These are phyloP conservation scores for Thunnus maccoyii DNA, from an alignment of 2,113 vertebrate genomes.

Conservation along the genomic window DNA sequence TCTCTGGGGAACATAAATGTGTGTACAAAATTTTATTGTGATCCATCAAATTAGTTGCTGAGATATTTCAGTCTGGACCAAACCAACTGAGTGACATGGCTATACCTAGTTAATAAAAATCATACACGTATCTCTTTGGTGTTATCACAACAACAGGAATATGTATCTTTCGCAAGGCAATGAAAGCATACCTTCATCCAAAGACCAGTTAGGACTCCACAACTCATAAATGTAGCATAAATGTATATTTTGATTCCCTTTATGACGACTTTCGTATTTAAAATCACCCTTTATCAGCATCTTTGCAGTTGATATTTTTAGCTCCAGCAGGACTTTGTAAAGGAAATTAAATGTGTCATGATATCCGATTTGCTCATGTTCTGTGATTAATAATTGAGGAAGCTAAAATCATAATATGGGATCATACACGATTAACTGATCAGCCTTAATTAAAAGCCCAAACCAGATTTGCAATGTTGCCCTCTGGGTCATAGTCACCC, in stretches of 20 bases:
- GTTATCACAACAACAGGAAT: background rate
- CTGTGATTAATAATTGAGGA: slow-evolving; percentile 39
- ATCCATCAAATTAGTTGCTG: too few relatives aligned
- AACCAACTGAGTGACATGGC: too few relatives aligned
- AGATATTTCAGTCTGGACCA: too few relatives aligned
- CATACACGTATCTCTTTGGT: background rate
- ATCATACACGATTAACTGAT: slow-evolving; percentile 44
- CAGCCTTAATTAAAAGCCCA: slow-evolving; percentile 35
- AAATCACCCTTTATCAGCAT: background rate
- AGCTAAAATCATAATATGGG: slow-evolving; percentile 35
- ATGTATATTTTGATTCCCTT: background rate
- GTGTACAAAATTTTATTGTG: too few relatives aligned
- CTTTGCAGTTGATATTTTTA: slow-evolving; percentile 18
- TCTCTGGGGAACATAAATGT: too few relatives aligned
- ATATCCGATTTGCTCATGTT: slow-evolving; percentile 24
- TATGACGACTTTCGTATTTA: background rate
- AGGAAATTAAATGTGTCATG: slow-evolving; percentile 38
- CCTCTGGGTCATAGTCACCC: background rate
- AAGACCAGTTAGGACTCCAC: background rate
- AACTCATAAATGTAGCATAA: background rate
- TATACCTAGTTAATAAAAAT: too few relatives aligned
- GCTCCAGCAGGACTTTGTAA: background rate
- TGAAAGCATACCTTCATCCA: background rate
- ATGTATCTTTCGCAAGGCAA: background rate
- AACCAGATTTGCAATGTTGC: slow-evolving; percentile 1